Percentiles rank a stretch among this genome's conserved stretches.
Evolutionary conservation across 2,888 invertebrate species (phyloP).

Genomic region (Drosophila merina): DNA sequence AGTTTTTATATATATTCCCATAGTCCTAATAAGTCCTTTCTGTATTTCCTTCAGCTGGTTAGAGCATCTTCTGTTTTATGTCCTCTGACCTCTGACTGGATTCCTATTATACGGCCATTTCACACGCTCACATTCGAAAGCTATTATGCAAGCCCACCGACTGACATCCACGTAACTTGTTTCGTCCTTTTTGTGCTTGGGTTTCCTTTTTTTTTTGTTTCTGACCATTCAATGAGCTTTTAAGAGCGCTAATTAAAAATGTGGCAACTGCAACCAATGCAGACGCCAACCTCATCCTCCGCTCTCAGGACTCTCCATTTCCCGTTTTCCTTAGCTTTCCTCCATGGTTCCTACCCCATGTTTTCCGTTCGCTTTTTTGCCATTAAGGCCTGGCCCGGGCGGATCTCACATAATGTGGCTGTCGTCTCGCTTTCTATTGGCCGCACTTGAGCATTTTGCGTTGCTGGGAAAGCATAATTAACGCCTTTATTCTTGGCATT

Average conservation of each 20-base stretch:
- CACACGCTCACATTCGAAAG: constrained; percentile 6
- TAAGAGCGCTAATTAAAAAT: constrained; percentile 79
- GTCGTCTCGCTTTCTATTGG: constrained; percentile 60
- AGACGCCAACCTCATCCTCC: constrained; percentile 13
- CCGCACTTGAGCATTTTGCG: constrained; percentile 41
- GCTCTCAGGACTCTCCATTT: not conserved
- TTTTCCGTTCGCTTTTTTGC: constrained; percentile 31
- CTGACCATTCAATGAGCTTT: constrained; percentile 71
- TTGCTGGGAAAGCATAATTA: constrained; percentile 63
- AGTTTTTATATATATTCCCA: not conserved
- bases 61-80: constrained; percentile 4
- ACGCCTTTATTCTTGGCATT: constrained; percentile 72
- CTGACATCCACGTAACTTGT: constrained; percentile 22
- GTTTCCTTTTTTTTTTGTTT: constrained; percentile 30
- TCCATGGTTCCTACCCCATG: not conserved
- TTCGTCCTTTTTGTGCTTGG: not conserved
- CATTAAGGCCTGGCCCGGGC: constrained; percentile 39
- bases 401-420: constrained; percentile 57
- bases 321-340: not conserved
- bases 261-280: constrained; percentile 64
- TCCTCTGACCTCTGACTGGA: constrained; percentile 17
- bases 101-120: constrained; percentile 17
- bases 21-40: too few species aligned
- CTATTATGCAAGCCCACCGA: constrained; percentile 25
- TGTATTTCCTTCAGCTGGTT: too few species aligned